Evolutionary conservation across 2,888 invertebrate genomes (phyloP).

Genomic region (Blomia tropicalis): DNA sequence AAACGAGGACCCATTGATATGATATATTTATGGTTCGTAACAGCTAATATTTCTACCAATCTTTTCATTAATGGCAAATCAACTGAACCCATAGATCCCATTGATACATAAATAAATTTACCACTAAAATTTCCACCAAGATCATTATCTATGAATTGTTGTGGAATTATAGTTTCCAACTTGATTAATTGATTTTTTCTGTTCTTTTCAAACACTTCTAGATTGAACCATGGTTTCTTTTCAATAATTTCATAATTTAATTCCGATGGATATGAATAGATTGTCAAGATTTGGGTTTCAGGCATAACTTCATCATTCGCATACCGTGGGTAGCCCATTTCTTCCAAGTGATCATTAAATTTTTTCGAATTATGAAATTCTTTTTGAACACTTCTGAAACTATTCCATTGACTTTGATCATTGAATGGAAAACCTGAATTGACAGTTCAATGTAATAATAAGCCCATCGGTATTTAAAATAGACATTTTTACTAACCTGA

Average conservation of each 20-base stretch:
- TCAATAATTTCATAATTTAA: background rate
- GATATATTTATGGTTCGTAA: conserved; percentile 1
- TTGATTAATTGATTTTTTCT: background rate
- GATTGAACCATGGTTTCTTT: background rate
- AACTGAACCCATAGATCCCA: conserved; percentile 4
- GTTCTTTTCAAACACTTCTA: background rate
- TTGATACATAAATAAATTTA: background rate
- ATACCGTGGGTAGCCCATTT: background rate
- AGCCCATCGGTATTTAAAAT: no score
- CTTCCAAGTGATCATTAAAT: background rate
- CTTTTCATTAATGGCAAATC: background rate
- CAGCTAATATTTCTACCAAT: background rate
- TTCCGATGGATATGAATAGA: background rate
- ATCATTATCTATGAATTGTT: background rate
- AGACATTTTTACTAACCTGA: background rate
- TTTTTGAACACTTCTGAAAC: background rate
- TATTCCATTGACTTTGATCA: background rate
- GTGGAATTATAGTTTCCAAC: background rate
- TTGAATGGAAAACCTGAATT: background rate
- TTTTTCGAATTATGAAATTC: background rate
- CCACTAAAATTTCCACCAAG: conserved; percentile 2
- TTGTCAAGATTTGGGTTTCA: background rate
- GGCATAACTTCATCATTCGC: background rate
- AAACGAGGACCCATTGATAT: background rate
- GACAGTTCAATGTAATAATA: no score